Conservation (phyloP, 2,888 invertebrate genomes). For the Limnephilus rhombicus region DNA sequence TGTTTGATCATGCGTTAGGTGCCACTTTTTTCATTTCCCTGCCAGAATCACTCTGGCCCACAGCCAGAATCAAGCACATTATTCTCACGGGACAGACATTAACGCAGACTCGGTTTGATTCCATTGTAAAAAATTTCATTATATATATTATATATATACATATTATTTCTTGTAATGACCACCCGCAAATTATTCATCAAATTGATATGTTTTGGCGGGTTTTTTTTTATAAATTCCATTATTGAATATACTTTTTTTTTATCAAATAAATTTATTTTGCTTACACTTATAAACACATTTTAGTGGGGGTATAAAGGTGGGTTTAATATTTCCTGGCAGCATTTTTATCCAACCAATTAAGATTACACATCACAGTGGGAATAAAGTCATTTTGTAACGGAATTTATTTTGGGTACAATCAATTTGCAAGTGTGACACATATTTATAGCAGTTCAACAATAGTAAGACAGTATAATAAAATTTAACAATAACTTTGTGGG, state of each 20-base stretch:
- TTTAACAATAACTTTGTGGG: too few relatives aligned
- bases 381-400: not conserved
- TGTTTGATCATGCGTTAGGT: conserved; percentile 22
- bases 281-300: not conserved
- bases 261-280: not conserved
- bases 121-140: not conserved
- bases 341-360: not conserved
- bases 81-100: conserved; percentile 12
- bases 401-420: too few relatives aligned
- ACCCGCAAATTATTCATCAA: not conserved
- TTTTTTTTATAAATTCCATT: not conserved
- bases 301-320: not conserved
- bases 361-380: not conserved
- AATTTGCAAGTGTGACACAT: too few relatives aligned
- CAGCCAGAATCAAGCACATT: conserved; percentile 50
- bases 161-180: not conserved
- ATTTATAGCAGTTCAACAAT: too few relatives aligned
- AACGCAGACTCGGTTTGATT: conserved; percentile 8
- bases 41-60: conserved; percentile 57
- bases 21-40: conserved; percentile 59
- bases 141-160: not conserved
- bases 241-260: not conserved
- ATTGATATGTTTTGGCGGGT: not conserved
- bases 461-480: too few relatives aligned
- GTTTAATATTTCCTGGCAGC: not conserved